Conservation (phyloP, 2,113 vertebrate genomes). For the Phylloscopus trochilus region DNA sequence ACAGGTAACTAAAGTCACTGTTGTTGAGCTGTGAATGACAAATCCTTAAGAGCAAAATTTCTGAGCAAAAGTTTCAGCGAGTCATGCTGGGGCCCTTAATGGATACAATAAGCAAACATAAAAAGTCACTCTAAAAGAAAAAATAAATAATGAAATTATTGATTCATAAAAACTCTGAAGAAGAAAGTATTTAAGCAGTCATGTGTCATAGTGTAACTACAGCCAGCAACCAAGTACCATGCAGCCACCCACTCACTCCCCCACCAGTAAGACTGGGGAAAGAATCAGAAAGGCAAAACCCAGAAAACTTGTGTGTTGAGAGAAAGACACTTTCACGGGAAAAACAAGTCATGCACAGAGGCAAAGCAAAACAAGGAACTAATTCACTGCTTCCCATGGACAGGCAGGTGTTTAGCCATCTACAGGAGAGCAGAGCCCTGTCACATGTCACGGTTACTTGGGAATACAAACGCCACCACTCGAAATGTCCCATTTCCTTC, state of each 20-base stretch:
- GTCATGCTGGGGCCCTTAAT: background rate
- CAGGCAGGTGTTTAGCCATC: background rate
- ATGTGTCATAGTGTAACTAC: background rate
- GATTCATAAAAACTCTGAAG: background rate
- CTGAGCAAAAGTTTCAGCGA: background rate
- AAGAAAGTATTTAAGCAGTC: background rate
- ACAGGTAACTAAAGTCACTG: background rate
- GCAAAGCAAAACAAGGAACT: background rate
- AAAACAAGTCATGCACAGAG: background rate
- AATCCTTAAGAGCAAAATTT: background rate
- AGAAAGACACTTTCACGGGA: background rate
- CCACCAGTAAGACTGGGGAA: background rate
- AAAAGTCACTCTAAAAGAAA: background rate
- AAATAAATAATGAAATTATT: background rate
- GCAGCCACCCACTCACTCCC: background rate
- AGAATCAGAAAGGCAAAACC: background rate
- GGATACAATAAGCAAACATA: background rate
- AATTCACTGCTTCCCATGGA: background rate
- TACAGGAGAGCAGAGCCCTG: background rate
- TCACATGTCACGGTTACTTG: accelerated
- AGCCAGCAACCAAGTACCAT: background rate
- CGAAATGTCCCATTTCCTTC: background rate
- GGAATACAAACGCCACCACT: background rate
- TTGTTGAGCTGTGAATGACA: background rate
- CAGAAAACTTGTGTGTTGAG: background rate